Conservation (phyloP, 2,797 vertebrate genomes). For the Oreochromis grahami region DNA sequence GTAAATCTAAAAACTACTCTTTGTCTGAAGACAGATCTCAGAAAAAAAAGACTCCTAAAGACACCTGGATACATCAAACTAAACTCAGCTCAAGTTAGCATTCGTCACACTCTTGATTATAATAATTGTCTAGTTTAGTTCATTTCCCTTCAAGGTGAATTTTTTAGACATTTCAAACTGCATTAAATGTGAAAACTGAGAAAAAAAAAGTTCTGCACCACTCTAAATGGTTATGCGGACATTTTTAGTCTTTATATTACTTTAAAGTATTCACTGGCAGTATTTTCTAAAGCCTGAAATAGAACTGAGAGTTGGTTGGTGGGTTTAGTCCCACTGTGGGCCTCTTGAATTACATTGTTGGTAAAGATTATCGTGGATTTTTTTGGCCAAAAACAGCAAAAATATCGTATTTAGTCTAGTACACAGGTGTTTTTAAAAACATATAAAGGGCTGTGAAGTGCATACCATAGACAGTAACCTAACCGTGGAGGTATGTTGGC, state of each 20-base stretch:
- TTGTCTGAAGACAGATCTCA: not conserved
- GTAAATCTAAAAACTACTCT: not conserved
- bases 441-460: not conserved
- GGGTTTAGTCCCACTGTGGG: not conserved
- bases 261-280: accelerated
- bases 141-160: not conserved
- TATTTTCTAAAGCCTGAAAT: not conserved
- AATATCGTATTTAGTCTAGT: not conserved
- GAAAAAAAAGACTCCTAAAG: not conserved
- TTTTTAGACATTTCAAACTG: not conserved
- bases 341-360: not conserved
- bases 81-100: not conserved
- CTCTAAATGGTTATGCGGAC: not conserved
- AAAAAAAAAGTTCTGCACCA: not conserved
- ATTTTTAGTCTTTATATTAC: not conserved
- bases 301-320: not conserved
- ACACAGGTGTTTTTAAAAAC: not conserved
- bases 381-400: not conserved
- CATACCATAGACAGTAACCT: not conserved
- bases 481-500: not conserved
- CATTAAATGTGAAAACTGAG: not conserved
- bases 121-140: not conserved
- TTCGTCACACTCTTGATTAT: not conserved
- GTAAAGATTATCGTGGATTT: not conserved
- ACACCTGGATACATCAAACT: not conserved